phyloP scores from a whole-genome alignment of 2,797 vertebrate species.

The Pseudomugil gertrudae region DNA sequence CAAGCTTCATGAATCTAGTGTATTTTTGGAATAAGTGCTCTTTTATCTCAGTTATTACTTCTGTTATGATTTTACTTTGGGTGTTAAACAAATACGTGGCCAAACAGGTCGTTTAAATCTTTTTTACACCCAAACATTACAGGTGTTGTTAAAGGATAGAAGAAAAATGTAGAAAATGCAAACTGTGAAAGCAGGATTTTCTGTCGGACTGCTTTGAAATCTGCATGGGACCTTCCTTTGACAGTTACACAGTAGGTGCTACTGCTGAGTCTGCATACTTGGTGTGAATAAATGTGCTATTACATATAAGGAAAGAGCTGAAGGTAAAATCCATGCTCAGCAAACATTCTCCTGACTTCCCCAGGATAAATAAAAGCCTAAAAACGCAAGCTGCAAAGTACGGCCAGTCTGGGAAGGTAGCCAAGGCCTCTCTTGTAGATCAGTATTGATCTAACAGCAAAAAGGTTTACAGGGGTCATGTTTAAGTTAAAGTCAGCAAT shows the following conservation, averaged over 20 bases:
- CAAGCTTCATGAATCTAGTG: background rate
- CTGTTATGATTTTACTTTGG: background rate
- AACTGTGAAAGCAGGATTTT: background rate
- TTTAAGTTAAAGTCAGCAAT: constrained; percentile 63
- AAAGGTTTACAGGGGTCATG: constrained; percentile 43
- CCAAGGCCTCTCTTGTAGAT: constrained; percentile 45
- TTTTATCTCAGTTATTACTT: background rate
- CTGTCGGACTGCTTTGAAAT: background rate
- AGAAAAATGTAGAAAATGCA: background rate
- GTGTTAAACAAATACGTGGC: background rate
- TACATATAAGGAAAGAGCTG: constrained; percentile 27
- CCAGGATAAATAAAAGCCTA: constrained; percentile 24
- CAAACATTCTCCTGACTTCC: constrained; percentile 18
- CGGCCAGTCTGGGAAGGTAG: constrained; percentile 23
- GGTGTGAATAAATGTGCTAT: constrained; percentile 31
- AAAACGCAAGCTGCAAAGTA: constrained; percentile 20
- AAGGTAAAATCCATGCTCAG: constrained; percentile 37
- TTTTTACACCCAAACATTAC: background rate
- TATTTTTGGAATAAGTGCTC: background rate
- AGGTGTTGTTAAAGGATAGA: background rate
- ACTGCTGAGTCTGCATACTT: constrained; percentile 1
- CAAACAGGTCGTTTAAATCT: background rate
- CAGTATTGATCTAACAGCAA: constrained; percentile 54
- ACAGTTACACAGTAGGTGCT: background rate
- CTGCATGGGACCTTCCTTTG: background rate